A percentile compares a stretch with the other conserved stretches of the same genome.
Evolutionary conservation across 2,888 invertebrate genomes (phyloP).

Genomic region (Ceramica pisi): DNA sequence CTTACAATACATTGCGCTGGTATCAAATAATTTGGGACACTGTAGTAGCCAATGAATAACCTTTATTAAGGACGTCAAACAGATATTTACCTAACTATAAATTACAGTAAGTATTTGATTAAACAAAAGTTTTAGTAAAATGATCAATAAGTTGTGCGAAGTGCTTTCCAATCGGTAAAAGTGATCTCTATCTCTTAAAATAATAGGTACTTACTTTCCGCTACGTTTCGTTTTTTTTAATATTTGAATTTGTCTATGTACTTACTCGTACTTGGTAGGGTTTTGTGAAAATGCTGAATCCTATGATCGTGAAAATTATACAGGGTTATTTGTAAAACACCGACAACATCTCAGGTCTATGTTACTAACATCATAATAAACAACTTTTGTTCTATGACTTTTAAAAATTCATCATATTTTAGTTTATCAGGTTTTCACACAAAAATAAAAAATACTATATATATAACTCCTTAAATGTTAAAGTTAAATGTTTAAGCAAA

Average conservation of each 20-base stretch:
- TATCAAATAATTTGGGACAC: too few species aligned
- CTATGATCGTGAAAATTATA: not conserved
- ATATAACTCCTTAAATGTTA: too few species aligned
- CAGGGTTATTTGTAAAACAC: too few species aligned
- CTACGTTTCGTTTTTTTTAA: not conserved
- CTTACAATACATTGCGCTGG: too few species aligned
- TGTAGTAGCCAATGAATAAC: not conserved
- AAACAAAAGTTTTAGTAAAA: not conserved
- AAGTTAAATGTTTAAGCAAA: too few species aligned
- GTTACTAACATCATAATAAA: too few species aligned
- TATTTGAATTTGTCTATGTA: not conserved
- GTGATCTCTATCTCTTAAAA: not conserved
- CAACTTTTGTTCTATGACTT: too few species aligned
- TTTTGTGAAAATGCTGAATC: constrained; percentile 13
- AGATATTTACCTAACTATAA: not conserved
- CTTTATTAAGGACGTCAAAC: not conserved
- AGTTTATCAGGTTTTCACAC: too few species aligned
- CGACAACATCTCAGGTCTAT: too few species aligned
- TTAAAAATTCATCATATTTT: too few species aligned
- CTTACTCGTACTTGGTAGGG: not conserved
- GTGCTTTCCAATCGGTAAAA: not conserved
- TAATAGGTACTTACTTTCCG: not conserved
- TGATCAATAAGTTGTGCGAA: constrained; percentile 1
- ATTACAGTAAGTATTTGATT: not conserved
- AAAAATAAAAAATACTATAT: too few species aligned